These are phyloP conservation scores for Endomychus coccineus DNA, from an alignment of 2,888 invertebrate genomes.

Conservation along the genomic window DNA sequence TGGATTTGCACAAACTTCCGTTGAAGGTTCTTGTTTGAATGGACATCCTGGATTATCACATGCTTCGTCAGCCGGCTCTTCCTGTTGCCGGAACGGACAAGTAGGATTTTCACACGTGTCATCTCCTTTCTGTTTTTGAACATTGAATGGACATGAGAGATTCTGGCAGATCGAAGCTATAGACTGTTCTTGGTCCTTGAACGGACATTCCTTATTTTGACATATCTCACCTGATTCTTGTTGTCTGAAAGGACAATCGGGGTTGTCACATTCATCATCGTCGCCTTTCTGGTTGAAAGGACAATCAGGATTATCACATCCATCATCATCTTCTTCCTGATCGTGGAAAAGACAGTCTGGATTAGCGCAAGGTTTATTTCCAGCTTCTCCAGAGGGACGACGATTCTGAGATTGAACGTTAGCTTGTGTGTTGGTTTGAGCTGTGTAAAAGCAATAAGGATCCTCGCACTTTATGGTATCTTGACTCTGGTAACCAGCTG, in stretches of 20 bases:
- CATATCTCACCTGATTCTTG: conserved; percentile 1
- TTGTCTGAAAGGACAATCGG: conserved; percentile 25
- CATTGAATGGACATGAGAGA: conserved; percentile 3
- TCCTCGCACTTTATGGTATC: conserved; percentile 5
- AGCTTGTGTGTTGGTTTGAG: too few relatives aligned
- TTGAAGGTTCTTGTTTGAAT: conserved; percentile 6
- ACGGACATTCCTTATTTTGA: background rate
- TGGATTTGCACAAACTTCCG: conserved; percentile 4
- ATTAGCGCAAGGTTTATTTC: background rate
- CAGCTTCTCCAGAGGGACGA: too few relatives aligned
- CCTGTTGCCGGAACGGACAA: conserved; percentile 15
- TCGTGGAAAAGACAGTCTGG: background rate
- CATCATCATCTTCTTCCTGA: background rate
- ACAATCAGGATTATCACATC: conserved; percentile 27
- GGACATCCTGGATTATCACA: conserved; percentile 25
- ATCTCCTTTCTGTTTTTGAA: background rate
- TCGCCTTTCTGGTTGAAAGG: conserved; percentile 17
- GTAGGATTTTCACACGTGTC: conserved; percentile 13
- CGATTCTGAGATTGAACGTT: too few relatives aligned
- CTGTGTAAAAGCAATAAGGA: conserved; percentile 6
- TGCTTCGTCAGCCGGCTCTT: conserved; percentile 2
- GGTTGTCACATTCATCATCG: conserved; percentile 21
- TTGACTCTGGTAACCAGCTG: conserved; percentile 1
- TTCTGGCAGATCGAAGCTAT: conserved; percentile 11
- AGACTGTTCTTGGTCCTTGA: background rate